Percentiles rank a stretch among this genome's conserved stretches.
phyloP scores from a whole-genome alignment of 1,140 invertebrate genomes.

The Drosophila watanabei region DNA sequence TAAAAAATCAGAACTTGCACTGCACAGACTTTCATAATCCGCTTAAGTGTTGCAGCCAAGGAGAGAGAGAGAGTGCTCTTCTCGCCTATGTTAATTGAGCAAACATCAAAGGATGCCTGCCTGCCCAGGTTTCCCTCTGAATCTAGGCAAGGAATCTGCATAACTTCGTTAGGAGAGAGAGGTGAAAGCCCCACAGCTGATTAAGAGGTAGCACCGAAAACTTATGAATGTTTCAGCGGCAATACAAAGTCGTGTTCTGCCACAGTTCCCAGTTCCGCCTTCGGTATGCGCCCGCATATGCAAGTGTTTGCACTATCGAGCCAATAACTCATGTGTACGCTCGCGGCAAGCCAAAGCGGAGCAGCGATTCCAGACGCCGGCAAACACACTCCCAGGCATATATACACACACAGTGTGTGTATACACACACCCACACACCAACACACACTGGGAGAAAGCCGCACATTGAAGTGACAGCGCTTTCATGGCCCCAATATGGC shows the following conservation, averaged over 20 bases:
- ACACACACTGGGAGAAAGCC: slow-evolving; percentile 36
- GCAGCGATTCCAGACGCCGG: slow-evolving; percentile 12
- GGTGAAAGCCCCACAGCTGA: slow-evolving; percentile 20
- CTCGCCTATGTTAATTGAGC: slow-evolving; percentile 46
- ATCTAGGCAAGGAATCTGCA: slow-evolving; percentile 26
- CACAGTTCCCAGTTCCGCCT: not conserved
- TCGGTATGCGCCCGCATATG: slow-evolving; percentile 13
- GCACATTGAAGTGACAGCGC: slow-evolving; percentile 42
- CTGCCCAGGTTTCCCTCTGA: slow-evolving; percentile 1
- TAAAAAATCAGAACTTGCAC: slow-evolving; percentile 45
- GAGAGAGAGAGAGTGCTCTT: not conserved
- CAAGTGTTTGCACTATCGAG: slow-evolving; percentile 49
- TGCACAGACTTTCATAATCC: slow-evolving; percentile 39
- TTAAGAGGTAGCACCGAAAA: slow-evolving; percentile 27
- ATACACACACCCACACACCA: not conserved
- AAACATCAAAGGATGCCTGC: slow-evolving; percentile 41
- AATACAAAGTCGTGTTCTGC: slow-evolving; percentile 33
- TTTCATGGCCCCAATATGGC: slow-evolving; percentile 45
- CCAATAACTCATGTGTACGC: slow-evolving; percentile 44
- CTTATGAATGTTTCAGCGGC: slow-evolving; percentile 44
- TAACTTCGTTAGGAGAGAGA: slow-evolving; percentile 38
- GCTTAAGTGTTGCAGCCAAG: slow-evolving; percentile 31
- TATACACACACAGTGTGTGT: not conserved
- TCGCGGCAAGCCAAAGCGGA: slow-evolving; percentile 17
- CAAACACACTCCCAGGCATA: not conserved